A percentile compares a stretch with the other conserved stretches of the same genome.
Evolutionary conservation across 2,113 vertebrate species (phyloP).

Genomic region (Salminus brasiliensis): DNA sequence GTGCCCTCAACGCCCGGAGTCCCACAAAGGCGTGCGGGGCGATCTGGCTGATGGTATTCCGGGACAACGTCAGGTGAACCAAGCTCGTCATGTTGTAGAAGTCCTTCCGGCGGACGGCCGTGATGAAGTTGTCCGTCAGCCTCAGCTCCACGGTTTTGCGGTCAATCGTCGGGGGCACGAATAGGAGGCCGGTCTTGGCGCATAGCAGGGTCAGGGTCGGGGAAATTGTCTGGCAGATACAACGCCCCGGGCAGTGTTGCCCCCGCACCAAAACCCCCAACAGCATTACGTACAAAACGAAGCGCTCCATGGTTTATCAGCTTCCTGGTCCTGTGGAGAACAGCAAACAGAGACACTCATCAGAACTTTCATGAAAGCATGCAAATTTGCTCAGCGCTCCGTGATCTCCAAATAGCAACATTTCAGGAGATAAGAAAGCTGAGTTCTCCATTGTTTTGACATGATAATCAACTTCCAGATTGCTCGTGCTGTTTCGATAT

Average conservation of each 20-base stretch:
- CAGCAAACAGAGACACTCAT: constrained; percentile 47
- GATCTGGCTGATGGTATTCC: constrained; percentile 92
- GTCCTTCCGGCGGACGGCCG: constrained; percentile 85
- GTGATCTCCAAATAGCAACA: background rate
- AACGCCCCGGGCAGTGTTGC: constrained; percentile 87
- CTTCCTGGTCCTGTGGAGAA: constrained; percentile 65
- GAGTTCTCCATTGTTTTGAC: background rate
- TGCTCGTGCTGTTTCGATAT: background rate
- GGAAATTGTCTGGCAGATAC: constrained; percentile 92
- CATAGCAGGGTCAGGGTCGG: constrained; percentile 93
- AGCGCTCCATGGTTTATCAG: constrained; percentile 82
- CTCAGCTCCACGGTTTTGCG: constrained; percentile 91
- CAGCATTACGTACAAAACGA: constrained; percentile 84
- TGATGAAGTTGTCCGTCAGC: constrained; percentile 94
- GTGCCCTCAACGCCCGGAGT: constrained; percentile 84
- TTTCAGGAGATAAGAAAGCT: background rate
- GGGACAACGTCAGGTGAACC: constrained; percentile 92
- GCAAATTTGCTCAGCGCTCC: background rate
- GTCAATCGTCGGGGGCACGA: constrained; percentile 89
- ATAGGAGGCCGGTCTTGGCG: constrained; percentile 90
- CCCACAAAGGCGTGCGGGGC: constrained; percentile 85
- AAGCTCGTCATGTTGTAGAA: constrained; percentile 96
- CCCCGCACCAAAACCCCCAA: constrained; percentile 79
- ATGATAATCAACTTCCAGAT: background rate
- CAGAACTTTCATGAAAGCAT: constrained; percentile 6